Evolutionary conservation across 2,797 vertebrate genomes (phyloP).

Genomic region (Aeoliscus strigatus): DNA sequence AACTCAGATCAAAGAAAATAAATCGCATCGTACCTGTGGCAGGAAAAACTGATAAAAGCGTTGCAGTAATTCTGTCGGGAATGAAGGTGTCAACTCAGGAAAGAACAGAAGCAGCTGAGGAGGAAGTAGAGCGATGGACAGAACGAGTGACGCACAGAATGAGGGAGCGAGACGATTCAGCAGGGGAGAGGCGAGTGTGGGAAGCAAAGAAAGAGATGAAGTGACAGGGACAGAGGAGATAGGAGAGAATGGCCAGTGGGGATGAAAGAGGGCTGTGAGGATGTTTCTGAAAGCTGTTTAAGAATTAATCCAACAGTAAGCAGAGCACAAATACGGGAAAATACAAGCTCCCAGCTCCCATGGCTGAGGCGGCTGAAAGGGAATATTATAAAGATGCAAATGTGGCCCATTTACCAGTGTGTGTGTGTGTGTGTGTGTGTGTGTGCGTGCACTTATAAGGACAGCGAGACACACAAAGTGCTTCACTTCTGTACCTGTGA

Average conservation of each 20-base stretch:
- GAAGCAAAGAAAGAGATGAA: conserved; percentile 6
- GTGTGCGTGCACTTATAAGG: too few species aligned
- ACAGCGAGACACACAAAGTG: too few species aligned
- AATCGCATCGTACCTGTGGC: conserved; percentile 3
- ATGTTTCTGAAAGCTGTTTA: conserved; percentile 32
- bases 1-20: neutral
- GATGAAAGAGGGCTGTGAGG: conserved; percentile 23
- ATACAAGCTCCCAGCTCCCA: conserved; percentile 11
- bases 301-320: conserved; percentile 35
- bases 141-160: neutral
- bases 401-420: conserved; percentile 46
- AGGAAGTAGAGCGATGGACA: neutral
- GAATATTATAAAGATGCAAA: conserved; percentile 53
- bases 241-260: conserved; percentile 17
- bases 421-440: conserved; percentile 7
- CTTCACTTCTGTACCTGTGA: too few species aligned
- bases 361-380: conserved; percentile 36
- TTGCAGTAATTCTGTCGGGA: neutral
- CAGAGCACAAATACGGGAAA: conserved; percentile 22
- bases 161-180: conserved; percentile 4
- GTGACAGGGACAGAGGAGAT: conserved; percentile 4
- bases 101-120: neutral
- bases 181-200: neutral
- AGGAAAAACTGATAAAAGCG: conserved; percentile 1
- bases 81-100: too few species aligned